Percentiles rank a stretch among this genome's conserved stretches.
Evolutionary conservation across 2,113 vertebrate genomes (phyloP).

Genomic region (Larimichthys crocea): DNA sequence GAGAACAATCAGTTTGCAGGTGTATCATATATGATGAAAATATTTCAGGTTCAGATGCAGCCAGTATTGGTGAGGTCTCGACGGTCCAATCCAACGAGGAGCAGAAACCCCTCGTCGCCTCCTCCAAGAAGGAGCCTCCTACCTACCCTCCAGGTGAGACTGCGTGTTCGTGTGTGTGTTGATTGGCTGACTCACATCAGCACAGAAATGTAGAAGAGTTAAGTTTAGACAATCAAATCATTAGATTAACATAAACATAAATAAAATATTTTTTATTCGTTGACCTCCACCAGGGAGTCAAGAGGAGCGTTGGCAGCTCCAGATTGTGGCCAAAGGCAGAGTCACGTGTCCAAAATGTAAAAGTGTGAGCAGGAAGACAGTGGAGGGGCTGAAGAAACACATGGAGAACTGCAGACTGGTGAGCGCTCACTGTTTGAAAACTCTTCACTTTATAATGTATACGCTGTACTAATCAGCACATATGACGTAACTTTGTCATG

Average conservation of each 20-base stretch:
- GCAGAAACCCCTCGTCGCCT: slow-evolving; percentile 62
- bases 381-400: slow-evolving; percentile 96
- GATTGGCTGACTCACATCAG: too few species aligned
- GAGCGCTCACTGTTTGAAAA: slow-evolving; percentile 17
- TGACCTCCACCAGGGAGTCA: slow-evolving; percentile 86
- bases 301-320: slow-evolving; percentile 93
- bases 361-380: slow-evolving; percentile 93
- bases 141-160: slow-evolving; percentile 87
- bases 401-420: slow-evolving; percentile 94
- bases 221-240: too few species aligned
- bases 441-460: too few species aligned
- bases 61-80: slow-evolving; percentile 67
- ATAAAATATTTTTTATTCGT: not conserved
- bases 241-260: not conserved
- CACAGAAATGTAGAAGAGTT: too few species aligned
- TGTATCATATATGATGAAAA: not conserved
- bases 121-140: slow-evolving; percentile 86
- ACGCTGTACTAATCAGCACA: too few species aligned
- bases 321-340: slow-evolving; percentile 93
- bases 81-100: slow-evolving; percentile 68
- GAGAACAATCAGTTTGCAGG: not conserved
- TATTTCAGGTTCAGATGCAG: slow-evolving; percentile 48
- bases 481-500: not conserved
- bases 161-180: too few species aligned
- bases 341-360: slow-evolving; percentile 94